phyloP scores from a whole-genome alignment of 2,797 vertebrate species.

The Pagetopsis macropterus region DNA sequence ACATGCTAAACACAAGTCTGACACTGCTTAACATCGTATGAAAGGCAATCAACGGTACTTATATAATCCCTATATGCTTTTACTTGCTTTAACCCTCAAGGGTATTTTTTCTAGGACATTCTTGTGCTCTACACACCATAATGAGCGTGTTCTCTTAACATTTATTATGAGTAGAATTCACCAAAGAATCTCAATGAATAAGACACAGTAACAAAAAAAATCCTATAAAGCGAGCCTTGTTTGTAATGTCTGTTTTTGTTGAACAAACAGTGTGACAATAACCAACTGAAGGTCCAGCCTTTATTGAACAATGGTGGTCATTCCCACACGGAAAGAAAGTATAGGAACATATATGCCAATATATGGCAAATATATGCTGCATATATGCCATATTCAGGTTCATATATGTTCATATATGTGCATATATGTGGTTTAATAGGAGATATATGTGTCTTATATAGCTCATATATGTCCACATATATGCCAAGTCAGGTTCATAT shows the following conservation, averaged over 20 bases:
- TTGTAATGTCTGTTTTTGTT: slow-evolving; percentile 7
- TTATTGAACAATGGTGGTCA: slow-evolving; percentile 23
- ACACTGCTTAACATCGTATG: slow-evolving; percentile 18
- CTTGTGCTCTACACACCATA: not conserved
- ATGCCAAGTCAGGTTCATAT: too few species aligned
- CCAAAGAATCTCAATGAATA: not conserved
- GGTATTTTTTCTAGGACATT: slow-evolving; percentile 4
- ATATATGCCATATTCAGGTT: too few species aligned
- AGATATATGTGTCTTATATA: too few species aligned
- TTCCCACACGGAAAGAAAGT: not conserved
- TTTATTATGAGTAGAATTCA: not conserved
- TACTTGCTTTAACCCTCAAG: slow-evolving; percentile 27
- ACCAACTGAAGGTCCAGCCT: slow-evolving; percentile 9
- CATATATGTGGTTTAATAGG: too few species aligned
- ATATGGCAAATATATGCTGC: too few species aligned
- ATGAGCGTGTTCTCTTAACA: not conserved
- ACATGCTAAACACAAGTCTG: slow-evolving; percentile 19
- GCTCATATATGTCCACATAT: too few species aligned
- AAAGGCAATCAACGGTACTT: slow-evolving; percentile 25
- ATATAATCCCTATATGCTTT: slow-evolving; percentile 19
- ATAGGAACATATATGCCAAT: too few species aligned
- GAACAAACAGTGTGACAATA: not conserved
- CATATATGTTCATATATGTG: too few species aligned
- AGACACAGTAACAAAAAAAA: not conserved
- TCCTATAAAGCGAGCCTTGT: not conserved